Conservation (phyloP, 1,140 invertebrate species). For the Calycopis cecrops region DNA sequence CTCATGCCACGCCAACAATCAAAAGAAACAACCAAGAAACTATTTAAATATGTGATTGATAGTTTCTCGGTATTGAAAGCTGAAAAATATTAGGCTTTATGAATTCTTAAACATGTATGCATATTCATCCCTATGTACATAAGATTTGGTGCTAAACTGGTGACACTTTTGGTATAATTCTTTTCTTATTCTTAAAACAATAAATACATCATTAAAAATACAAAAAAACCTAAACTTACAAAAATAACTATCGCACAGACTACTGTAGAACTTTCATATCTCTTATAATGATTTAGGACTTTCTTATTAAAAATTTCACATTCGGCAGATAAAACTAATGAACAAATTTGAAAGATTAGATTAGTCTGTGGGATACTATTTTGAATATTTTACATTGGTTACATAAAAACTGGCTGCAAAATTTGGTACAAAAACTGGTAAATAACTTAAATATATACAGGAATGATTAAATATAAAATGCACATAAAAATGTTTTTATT, state of each 20-base stretch:
- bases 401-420: constrained; percentile 35
- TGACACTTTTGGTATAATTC: constrained; percentile 61
- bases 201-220: constrained; percentile 25
- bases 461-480: constrained; percentile 33
- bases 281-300: background rate
- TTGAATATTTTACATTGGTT: constrained; percentile 2
- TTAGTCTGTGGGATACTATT: background rate
- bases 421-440: constrained; percentile 40
- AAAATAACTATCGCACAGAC: constrained; percentile 15
- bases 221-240: constrained; percentile 9
- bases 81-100: too few species aligned
- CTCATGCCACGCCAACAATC: too few species aligned
- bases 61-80: too few species aligned
- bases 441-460: constrained; percentile 25
- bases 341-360: too few species aligned
- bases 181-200: constrained; percentile 19
- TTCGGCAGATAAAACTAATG: too few species aligned
- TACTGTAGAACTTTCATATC: background rate
- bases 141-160: constrained; percentile 53
- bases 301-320: background rate
- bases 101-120: constrained; percentile 7
- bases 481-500: constrained; percentile 8
- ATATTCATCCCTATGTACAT: constrained; percentile 9
- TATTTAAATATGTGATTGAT: too few species aligned
- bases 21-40: too few species aligned